These are phyloP conservation scores for Mesoligia furuncula DNA, from an alignment of 2,888 invertebrate species.

Conservation along the genomic window DNA sequence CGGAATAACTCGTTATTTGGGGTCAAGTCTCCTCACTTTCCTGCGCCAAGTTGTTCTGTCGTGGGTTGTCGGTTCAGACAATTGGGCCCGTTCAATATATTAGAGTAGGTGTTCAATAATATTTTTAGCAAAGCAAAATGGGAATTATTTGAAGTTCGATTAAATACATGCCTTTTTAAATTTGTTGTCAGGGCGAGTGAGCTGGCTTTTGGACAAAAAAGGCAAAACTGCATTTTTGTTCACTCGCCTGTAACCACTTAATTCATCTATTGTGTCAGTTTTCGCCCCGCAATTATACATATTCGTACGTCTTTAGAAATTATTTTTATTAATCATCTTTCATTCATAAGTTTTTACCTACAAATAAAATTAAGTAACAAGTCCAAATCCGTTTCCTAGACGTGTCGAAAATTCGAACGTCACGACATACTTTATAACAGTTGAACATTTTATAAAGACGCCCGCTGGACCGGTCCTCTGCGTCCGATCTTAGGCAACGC, in stretches of 20 bases:
- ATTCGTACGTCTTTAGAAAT: background rate
- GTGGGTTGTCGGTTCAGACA: too few species aligned
- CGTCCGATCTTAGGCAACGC: conserved; percentile 13
- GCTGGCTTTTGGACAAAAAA: background rate
- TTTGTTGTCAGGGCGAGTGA: background rate
- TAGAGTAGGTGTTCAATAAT: too few species aligned
- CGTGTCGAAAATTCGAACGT: conserved; percentile 3
- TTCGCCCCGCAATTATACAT: background rate
- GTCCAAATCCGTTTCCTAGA: conserved; percentile 21
- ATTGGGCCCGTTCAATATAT: too few species aligned
- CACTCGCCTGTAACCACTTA: background rate
- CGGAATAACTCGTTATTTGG: too few species aligned
- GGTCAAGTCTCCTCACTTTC: too few species aligned
- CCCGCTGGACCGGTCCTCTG: conserved; percentile 19
- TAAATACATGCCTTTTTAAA: background rate
- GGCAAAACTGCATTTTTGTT: background rate
- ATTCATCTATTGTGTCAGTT: background rate
- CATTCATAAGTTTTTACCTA: background rate
- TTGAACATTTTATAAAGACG: conserved; percentile 5
- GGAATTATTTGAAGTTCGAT: background rate
- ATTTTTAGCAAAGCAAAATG: background rate
- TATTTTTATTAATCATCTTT: background rate
- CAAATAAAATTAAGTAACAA: background rate
- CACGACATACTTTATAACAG: conserved; percentile 1
- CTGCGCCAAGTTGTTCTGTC: too few species aligned